Evolutionary conservation across 2,797 vertebrate species (phyloP).

Genomic region (Manis pentadactyla): DNA sequence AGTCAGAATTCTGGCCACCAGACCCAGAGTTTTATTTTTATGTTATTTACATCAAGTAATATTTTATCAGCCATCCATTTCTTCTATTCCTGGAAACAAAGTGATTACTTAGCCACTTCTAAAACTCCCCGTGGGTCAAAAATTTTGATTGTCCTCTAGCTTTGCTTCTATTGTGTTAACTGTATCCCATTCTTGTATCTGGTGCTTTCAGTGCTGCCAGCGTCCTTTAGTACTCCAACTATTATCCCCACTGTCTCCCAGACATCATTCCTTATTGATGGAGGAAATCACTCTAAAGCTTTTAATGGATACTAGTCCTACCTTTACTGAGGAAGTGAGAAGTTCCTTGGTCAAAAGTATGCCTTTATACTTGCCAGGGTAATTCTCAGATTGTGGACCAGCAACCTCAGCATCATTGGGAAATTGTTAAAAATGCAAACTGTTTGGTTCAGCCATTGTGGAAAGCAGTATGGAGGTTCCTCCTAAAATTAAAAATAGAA

Average conservation of each 20-base stretch:
- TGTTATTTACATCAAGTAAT: background rate
- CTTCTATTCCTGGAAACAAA: background rate
- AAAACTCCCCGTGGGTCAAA: background rate
- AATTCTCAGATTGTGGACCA: background rate
- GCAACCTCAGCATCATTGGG: background rate
- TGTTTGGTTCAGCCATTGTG: background rate
- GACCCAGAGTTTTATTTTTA: constrained; percentile 13
- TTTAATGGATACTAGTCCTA: background rate
- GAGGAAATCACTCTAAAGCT: background rate
- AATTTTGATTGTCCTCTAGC: background rate
- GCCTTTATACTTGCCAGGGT: background rate
- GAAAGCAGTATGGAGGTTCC: too few relatives aligned
- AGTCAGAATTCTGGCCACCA: background rate
- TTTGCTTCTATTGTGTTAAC: background rate
- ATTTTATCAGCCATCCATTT: background rate
- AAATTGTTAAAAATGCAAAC: constrained; percentile 1
- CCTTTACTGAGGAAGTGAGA: background rate
- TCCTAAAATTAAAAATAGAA: too few relatives aligned
- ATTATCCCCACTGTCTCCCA: background rate
- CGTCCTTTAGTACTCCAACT: background rate
- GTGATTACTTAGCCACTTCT: background rate
- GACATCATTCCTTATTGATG: background rate
- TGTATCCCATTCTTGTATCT: background rate
- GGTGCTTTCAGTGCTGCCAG: background rate
- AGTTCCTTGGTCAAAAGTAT: background rate